phyloP scores from a whole-genome alignment of 1,140 invertebrate genomes.

The Caligus rogercresseyi region DNA sequence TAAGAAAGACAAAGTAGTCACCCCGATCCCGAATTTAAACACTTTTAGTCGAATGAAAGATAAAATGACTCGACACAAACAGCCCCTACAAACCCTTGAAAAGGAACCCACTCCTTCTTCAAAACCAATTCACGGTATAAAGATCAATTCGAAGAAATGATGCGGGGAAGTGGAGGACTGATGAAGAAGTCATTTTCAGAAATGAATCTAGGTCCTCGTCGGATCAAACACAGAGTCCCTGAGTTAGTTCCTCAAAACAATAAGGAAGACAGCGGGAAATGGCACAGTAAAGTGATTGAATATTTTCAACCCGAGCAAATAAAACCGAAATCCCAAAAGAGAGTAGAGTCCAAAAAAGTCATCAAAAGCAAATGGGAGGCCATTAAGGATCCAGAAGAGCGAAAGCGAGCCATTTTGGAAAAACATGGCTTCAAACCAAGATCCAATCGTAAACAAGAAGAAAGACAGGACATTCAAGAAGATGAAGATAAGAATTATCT shows the following conservation, averaged over 20 bases:
- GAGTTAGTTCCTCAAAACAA: not conserved
- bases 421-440: not conserved
- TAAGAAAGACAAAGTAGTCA: too few relatives aligned
- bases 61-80: too few relatives aligned
- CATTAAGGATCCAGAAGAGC: constrained; percentile 6
- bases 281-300: not conserved
- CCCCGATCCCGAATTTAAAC: too few relatives aligned
- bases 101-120: not conserved
- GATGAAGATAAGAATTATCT: not conserved
- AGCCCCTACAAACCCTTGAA: too few relatives aligned
- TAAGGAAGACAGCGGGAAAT: not conserved
- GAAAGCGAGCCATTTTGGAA: not conserved
- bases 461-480: not conserved
- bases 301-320: not conserved
- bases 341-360: not conserved
- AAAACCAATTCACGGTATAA: not conserved
- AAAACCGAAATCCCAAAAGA: not conserved
- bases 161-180: not conserved
- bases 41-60: too few relatives aligned
- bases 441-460: too few relatives aligned
- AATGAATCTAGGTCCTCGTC: not conserved
- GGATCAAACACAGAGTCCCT: not conserved
- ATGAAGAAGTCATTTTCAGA: not conserved
- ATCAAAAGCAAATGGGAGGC: not conserved
- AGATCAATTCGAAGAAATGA: not conserved